These are phyloP conservation scores for Polypedilum pembai DNA, from an alignment of 1,140 invertebrate genomes.

Conservation along the genomic window DNA sequence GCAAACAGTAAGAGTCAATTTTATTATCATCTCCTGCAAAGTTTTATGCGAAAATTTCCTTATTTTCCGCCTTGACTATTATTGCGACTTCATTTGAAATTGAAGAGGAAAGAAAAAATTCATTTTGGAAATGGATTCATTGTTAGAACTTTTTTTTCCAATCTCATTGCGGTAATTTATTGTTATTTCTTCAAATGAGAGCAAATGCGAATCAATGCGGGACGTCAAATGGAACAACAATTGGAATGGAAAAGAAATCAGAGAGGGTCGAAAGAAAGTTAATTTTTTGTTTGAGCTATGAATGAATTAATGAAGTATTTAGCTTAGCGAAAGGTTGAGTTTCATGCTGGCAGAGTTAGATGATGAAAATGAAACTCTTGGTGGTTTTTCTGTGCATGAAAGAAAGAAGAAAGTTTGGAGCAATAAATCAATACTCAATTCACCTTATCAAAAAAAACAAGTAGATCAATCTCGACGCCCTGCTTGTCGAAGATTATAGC, in stretches of 20 bases:
- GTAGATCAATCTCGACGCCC: too few species aligned
- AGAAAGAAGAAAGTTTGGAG: not conserved
- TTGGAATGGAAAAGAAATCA: not conserved
- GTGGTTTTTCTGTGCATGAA: not conserved
- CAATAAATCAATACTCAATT: constrained; percentile 7
- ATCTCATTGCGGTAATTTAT: not conserved
- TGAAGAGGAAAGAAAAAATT: not conserved
- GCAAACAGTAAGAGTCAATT: not conserved
- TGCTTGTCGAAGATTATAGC: too few species aligned
- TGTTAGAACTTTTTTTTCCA: not conserved
- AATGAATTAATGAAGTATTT: constrained; percentile 27
- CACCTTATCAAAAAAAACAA: not conserved
- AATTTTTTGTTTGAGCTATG: not conserved
- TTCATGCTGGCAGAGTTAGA: not conserved
- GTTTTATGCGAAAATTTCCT: not conserved
- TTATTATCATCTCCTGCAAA: not conserved
- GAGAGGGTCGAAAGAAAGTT: constrained; percentile 14
- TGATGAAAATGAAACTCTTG: not conserved
- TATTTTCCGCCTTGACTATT: not conserved
- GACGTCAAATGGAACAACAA: constrained; percentile 6
- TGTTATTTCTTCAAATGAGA: not conserved
- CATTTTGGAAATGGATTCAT: constrained; percentile 1
- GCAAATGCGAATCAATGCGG: not conserved
- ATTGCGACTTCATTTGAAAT: not conserved
- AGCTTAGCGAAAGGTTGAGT: not conserved